A percentile compares a stretch with the other conserved stretches of the same genome.
These are phyloP conservation scores for Orbicella faveolata DNA, from an alignment of 64 coral and sea anemone genomes.

Conservation along the genomic window DNA sequence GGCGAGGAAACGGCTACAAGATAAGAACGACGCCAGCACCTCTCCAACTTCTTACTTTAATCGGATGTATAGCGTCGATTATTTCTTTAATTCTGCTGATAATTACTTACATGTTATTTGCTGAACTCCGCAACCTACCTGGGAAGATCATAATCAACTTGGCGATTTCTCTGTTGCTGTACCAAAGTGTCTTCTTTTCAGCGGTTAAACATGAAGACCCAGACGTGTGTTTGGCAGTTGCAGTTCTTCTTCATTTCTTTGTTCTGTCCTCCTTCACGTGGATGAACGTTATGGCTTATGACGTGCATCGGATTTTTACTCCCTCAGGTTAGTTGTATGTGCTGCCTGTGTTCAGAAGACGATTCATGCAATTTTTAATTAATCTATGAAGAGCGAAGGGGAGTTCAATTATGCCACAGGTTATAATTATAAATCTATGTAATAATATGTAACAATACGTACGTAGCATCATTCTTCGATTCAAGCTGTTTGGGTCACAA, in stretches of 20 bases:
- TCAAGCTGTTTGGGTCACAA: too few species aligned
- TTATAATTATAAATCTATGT: too few species aligned
- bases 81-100: constrained; percentile 26
- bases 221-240: neutral
- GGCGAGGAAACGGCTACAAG: neutral
- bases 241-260: constrained; percentile 18
- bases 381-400: too few species aligned
- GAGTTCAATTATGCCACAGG: too few species aligned
- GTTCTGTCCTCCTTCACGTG: constrained; percentile 6
- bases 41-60: constrained; percentile 17
- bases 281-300: constrained; percentile 46
- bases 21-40: neutral
- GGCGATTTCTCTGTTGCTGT: constrained; percentile 6
- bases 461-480: too few species aligned
- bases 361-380: too few species aligned
- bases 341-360: too few species aligned
- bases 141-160: constrained; percentile 16
- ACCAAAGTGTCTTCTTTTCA: constrained; percentile 10
- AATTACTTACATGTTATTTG: constrained; percentile 29
- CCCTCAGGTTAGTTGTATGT: neutral
- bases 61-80: constrained; percentile 32
- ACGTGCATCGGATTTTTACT: constrained; percentile 33
- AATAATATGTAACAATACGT: too few species aligned
- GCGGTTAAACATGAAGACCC: neutral
- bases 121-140: constrained; percentile 40